A percentile compares a stretch with the other conserved stretches of the same genome.
These are phyloP conservation scores for Vanacampus margaritifer DNA, from an alignment of 2,113 vertebrate species.

Conservation along the genomic window DNA sequence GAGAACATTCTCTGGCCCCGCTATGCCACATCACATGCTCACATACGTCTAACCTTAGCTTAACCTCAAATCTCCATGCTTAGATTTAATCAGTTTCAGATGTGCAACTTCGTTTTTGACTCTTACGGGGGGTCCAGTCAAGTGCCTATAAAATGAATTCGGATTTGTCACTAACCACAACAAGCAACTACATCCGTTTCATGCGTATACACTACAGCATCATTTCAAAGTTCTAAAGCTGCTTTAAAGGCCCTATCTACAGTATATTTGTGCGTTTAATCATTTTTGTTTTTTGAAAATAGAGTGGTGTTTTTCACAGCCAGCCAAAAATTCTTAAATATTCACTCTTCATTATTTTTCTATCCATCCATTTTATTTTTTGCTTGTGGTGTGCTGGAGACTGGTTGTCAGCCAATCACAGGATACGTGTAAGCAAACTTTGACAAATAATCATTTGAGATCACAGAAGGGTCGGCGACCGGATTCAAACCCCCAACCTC, in stretches of 20 bases:
- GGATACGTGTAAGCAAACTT: too few relatives aligned
- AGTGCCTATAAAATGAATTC: background rate
- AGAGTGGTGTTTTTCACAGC: too few relatives aligned
- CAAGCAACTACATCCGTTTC: slow-evolving; percentile 42
- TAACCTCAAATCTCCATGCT: background rate
- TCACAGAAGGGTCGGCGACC: too few relatives aligned
- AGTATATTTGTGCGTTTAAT: too few relatives aligned
- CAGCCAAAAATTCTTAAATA: too few relatives aligned
- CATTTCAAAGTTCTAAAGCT: background rate
- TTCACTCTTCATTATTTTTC: too few relatives aligned
- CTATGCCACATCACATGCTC: slow-evolving; percentile 47
- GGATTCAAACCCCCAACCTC: too few relatives aligned
- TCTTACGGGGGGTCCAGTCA: background rate
- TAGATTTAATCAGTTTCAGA: background rate
- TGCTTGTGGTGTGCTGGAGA: too few relatives aligned
- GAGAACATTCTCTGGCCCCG: slow-evolving; percentile 74
- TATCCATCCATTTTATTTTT: too few relatives aligned
- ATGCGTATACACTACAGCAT: slow-evolving; percentile 20
- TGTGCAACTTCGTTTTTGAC: background rate
- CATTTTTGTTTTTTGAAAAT: too few relatives aligned
- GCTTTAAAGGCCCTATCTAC: background rate
- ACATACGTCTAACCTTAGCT: background rate
- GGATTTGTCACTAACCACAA: slow-evolving; percentile 16
- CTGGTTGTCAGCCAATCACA: too few relatives aligned
- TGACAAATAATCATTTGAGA: too few relatives aligned